Base-by-base conservation (phyloP, 2,797 vertebrate species). In the Neosilurus hyrtlii region DNA sequence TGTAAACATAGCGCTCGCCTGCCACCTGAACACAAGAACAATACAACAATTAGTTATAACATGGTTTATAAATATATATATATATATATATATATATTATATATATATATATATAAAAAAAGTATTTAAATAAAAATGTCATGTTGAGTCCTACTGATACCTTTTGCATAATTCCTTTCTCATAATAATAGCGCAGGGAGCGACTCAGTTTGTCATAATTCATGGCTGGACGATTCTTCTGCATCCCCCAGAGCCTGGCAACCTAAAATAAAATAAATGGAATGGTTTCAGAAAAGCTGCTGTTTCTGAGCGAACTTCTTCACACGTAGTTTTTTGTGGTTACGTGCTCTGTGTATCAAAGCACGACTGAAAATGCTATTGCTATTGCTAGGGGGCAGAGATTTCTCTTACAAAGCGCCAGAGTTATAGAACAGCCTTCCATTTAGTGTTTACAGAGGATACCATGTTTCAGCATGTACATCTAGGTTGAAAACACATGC, bases 151-250 rank as follows among this genome's bases (percentile, higher is more conserved):
- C 43, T 61, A 14, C 10, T 54, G 54, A 51, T 90, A 98, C 98
- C 97, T 99, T 99, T 92, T 99, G 98, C 97, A 99, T 99, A 91
- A 99, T 99, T 92, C 97, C 98, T 86, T 99, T 99, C 92, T 99
- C 98, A 0, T 99, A 99, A 80, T 99, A 99, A 85, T 99, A 99
- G 87, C 97, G 96, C 86, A 99, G 96, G 0, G 98, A 99, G 56
- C 97, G 96, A 83, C 98, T 99, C 91, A 99, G 93, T 91, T 99
- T 99, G 96, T 99, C 98, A 0, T 99, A 99, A 91, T 99, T 99
- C 98, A 99, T 99, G 93, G 98, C 98, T 24, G 98, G 98, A 88
- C 97, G 95, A 93, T 99, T 99, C 95, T 99, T 99, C 91, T 99
- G 98, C 94, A 99, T 97, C n/a, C 97, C 98, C 97, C 97, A 99